Evolutionary conservation across 2,113 vertebrate genomes (phyloP), one percentile per base, ranked within the genome.

Genomic region (Chaenocephalus aceratus): DNA sequence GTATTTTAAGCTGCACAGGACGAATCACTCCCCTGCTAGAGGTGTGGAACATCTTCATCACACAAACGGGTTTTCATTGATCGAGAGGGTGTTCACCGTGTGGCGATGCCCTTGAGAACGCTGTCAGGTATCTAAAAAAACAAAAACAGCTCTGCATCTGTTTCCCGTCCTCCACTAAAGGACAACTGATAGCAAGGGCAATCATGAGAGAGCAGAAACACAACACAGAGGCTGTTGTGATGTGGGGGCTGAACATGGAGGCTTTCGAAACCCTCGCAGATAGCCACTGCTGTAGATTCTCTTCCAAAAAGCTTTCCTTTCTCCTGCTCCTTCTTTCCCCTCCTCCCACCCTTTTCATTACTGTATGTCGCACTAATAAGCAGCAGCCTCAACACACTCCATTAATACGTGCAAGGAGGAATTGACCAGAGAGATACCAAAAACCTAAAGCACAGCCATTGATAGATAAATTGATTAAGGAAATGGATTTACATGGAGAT

Each of bases 91-190:
- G 41, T 72, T 72, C 72, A 59, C 21, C 44, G 1, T 49, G 78
- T 68, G 67, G 34, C 11, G 54, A 74, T 88, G 88, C 76, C 82
- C 91, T 91, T 90, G 84, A 91, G 62, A 44, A 71, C 45, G n/a
- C 59, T 63, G 56, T 62, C 69, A 80, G 62, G 71, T 61, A 56
- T 68, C 26, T 26, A 77, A 70, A 82, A 75, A 65, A 68, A 30
- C 23, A 80, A 75, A 75, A 64, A 64, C 57, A 49, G 80, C 51
- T 70, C 54, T 72, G 66, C 61, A 79, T 61, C 58, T 60, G 83
- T 79, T 79, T 86, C 83, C 80, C 41, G 64, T 83, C 73, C 60
- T 78, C 49, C 26, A 77, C 60, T 59, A 51, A 76, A 52, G 46
- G 79, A 83, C 53, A n/a, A 57, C 63, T 11, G n/a, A 84, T 67